A percentile compares a stretch with the other conserved stretches of the same genome.
Conservation (phyloP, 2,888 invertebrate species). For the Scelioninae gen. 1 region DNA sequence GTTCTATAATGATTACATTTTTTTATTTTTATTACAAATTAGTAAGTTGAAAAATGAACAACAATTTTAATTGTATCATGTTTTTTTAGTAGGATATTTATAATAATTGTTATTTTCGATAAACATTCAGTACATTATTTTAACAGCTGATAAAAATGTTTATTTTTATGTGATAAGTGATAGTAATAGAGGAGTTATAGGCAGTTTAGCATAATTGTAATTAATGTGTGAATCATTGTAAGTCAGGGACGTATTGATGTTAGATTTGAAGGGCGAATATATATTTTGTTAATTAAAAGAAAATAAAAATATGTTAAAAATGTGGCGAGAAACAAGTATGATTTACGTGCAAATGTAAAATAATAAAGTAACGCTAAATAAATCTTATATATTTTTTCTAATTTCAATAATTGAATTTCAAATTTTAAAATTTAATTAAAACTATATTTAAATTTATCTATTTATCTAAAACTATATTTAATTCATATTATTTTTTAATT, state of each 20-base stretch:
- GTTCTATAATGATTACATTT: neutral
- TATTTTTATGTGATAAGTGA: conserved; percentile 22
- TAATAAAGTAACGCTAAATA: no score
- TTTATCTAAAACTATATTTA: no score
- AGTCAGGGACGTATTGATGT: conserved; percentile 3
- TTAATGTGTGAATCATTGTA: conserved; percentile 7
- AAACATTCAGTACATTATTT: neutral
- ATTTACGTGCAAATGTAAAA: no score
- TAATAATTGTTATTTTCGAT: no score
- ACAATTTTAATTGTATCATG: neutral
- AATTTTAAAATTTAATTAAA: neutral
- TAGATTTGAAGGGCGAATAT: neutral
- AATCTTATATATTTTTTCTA: no score
- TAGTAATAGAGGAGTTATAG: conserved; percentile 4
- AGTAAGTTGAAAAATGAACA: no score
- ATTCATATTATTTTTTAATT: no score
- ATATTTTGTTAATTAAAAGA: neutral
- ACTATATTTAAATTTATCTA: neutral
- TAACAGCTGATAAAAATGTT: conserved; percentile 14
- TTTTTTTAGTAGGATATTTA: neutral
- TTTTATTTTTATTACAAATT: no score
- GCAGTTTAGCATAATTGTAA: conserved; percentile 1
- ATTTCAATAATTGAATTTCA: no score
- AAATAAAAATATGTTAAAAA: neutral
- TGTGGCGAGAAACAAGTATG: no score